Evolutionary conservation across 1,140 invertebrate genomes (phyloP).

Genomic region (Drosophila bocki): DNA sequence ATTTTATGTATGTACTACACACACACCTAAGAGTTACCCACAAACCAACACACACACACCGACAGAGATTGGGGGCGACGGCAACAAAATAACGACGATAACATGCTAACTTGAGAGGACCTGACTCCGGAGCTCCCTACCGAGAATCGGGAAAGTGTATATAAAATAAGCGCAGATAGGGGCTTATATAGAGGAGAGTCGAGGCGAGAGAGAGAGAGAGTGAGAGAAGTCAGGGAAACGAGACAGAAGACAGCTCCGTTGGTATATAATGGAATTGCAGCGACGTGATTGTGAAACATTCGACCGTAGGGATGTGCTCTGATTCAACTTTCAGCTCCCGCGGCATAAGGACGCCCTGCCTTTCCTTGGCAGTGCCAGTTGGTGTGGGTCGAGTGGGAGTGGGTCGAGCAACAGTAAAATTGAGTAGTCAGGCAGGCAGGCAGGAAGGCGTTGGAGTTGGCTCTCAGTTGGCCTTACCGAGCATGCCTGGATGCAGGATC

Average conservation of each 20-base stretch:
- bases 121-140: slow-evolving; percentile 47
- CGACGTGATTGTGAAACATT: slow-evolving; percentile 85
- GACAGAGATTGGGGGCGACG: slow-evolving; percentile 42
- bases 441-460: slow-evolving; percentile 2
- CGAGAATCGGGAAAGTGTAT: slow-evolving; percentile 48
- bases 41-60: background rate
- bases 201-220: slow-evolving; percentile 3
- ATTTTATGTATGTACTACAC: slow-evolving; percentile 45
- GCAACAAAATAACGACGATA: slow-evolving; percentile 75
- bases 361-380: slow-evolving; percentile 17
- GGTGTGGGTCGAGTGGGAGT: slow-evolving; percentile 1
- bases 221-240: slow-evolving; percentile 15
- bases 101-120: slow-evolving; percentile 72
- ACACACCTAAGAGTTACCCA: slow-evolving; percentile 7
- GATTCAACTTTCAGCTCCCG: slow-evolving; percentile 81
- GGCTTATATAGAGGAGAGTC: slow-evolving; percentile 21
- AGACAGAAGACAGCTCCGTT: slow-evolving; percentile 42
- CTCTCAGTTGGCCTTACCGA: slow-evolving; percentile 60
- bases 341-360: slow-evolving; percentile 44
- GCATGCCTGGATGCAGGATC: slow-evolving; percentile 53
- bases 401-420: slow-evolving; percentile 61
- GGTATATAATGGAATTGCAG: slow-evolving; percentile 85
- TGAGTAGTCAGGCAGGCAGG: slow-evolving; percentile 64
- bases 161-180: slow-evolving; percentile 55
- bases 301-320: slow-evolving; percentile 85